A percentile compares a stretch with the other conserved stretches of the same genome.
Conservation (phyloP, 2,113 vertebrate genomes). For the Cariama cristata region DNA sequence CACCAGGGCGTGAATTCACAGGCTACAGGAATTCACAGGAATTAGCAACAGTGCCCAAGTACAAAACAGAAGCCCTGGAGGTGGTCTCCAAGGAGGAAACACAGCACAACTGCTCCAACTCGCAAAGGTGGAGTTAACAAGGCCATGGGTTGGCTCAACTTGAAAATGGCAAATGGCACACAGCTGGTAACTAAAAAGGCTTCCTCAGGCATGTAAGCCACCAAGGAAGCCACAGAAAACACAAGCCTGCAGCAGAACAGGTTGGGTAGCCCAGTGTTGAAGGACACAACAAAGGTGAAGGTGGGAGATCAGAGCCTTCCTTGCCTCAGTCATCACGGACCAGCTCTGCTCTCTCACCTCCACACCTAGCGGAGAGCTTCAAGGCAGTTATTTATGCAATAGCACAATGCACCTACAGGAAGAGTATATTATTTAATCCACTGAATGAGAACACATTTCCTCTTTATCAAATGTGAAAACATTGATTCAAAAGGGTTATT, state of each 20-base stretch:
- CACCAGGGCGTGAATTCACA: accelerated
- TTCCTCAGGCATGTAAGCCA: neutral
- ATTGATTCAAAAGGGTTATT: neutral
- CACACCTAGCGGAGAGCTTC: neutral
- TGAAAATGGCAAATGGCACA: neutral
- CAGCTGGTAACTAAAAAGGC: neutral
- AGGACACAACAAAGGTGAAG: neutral
- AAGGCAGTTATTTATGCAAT: neutral
- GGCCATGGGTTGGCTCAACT: neutral
- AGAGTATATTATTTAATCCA: neutral
- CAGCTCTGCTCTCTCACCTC: neutral
- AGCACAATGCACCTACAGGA: neutral
- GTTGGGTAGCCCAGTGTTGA: too few relatives aligned
- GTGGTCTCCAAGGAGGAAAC: neutral
- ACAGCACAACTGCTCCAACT: neutral
- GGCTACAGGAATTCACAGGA: neutral
- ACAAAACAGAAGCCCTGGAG: neutral
- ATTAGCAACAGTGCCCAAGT: neutral
- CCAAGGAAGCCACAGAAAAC: neutral
- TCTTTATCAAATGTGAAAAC: neutral
- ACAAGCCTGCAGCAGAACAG: neutral
- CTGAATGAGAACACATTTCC: neutral
- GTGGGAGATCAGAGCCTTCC: neutral
- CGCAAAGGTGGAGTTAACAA: neutral
- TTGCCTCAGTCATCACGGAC: neutral